A percentile compares a stretch with the other conserved stretches of the same genome.
Conservation (phyloP, 2,888 invertebrate species). For the Notocelia uddmanniana region DNA sequence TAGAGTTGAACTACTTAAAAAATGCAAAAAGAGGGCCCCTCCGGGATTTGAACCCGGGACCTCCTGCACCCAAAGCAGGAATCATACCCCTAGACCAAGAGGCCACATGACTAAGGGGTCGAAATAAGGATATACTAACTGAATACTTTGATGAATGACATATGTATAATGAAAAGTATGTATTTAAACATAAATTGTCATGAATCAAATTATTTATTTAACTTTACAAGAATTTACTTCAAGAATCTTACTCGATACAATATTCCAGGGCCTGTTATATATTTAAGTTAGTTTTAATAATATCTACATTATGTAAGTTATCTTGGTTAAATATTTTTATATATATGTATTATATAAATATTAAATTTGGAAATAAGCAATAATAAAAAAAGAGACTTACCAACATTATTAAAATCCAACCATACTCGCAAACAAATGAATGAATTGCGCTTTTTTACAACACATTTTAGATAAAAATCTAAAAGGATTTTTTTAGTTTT, state of each 20-base stretch:
- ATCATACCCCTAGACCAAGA: conserved; percentile 87
- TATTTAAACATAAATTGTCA: too few relatives aligned
- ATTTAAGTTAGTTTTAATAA: too few relatives aligned
- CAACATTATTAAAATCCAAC: not conserved
- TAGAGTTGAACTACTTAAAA: not conserved
- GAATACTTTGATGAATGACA: not conserved
- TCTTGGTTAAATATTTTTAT: too few relatives aligned
- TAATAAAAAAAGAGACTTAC: too few relatives aligned
- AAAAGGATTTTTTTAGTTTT: not conserved
- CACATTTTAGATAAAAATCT: not conserved
- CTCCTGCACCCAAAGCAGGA: conserved; percentile 87
- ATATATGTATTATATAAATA: too few relatives aligned
- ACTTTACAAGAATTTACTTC: too few relatives aligned
- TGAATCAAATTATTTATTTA: too few relatives aligned
- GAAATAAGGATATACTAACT: conserved; percentile 15
- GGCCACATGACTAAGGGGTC: conserved; percentile 58
- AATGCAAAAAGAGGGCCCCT: conserved; percentile 74
- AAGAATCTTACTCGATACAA: too few relatives aligned
- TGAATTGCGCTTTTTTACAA: not conserved
- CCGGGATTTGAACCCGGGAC: conserved; percentile 88
- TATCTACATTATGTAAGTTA: too few relatives aligned
- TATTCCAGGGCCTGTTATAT: too few relatives aligned
- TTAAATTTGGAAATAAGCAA: too few relatives aligned
- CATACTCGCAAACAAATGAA: not conserved
- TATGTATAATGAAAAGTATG: not conserved